Base-by-base conservation (phyloP, 2,113 vertebrate species). In the Columba janthina region DNA sequence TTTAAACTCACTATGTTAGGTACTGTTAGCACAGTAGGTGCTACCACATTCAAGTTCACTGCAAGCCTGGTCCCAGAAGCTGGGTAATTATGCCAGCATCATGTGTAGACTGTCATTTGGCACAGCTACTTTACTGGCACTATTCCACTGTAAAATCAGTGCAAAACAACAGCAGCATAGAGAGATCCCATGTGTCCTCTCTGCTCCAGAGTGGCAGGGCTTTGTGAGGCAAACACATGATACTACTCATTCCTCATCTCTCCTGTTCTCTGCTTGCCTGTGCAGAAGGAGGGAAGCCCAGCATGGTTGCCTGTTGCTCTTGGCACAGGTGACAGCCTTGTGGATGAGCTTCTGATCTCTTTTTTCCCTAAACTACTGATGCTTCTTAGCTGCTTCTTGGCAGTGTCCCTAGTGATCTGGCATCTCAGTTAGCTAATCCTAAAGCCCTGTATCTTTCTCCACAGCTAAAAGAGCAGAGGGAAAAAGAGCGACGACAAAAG, bases 381-480 rank as follows among this genome's bases (percentile, higher is more conserved):
- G 11, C 20, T 60, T 77, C 61, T 57, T 85, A 71, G 50, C 70
- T 85, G 44, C 61, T 69, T 50, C 61, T 85, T 85, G 36, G 48
- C 57, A 67, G 21, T 17, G 17, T 44, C 42, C 36, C 32, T 69
- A 60, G 76, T 60, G 57, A 86, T 61, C 67, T 83, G 61, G n/a
- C 28, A 51, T 72, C 57, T 81, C 6, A 0, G 17, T 71, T n/a
- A 42, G 42, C 54, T 81, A 67, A 80, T 77, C 58, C 88, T 96
- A 90, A 94, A 93, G 53, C 65, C 87, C 40, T 84, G 14, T 93
- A 29, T 96, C 38, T 94, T 88, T 90, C 75, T 92, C 53, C 57
- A 42, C 96, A 99, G 99, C 98, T 99, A 36, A 99, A 99, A 96
- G 99, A 99, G 58, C 99, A 99, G 97, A 97, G 99, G 50, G 99